phyloP scores from a whole-genome alignment of 2,888 invertebrate genomes.

The Zygothrica quintamaculata region DNA sequence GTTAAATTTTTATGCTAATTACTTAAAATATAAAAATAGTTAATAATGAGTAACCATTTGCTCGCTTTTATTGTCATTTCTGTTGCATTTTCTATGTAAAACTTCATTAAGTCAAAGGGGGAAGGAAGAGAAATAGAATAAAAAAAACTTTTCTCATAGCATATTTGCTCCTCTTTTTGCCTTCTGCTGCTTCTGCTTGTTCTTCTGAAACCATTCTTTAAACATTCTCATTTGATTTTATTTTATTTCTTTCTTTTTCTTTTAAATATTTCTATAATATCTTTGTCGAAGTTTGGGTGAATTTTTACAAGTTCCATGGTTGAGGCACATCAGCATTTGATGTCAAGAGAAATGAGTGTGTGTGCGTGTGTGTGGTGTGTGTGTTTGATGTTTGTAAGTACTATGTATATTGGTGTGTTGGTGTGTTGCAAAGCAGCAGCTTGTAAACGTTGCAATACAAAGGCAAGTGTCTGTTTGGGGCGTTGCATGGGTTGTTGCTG shows the following conservation, averaged over 20 bases:
- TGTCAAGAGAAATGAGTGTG: conserved; percentile 29
- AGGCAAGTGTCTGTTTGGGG: conserved; percentile 74
- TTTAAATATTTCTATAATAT: not conserved
- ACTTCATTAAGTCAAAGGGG: conserved; percentile 7
- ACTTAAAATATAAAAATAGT: not conserved
- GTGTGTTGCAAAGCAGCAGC: conserved; percentile 1
- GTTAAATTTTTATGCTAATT: conserved; percentile 2
- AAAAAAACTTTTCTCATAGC: conserved; percentile 1
- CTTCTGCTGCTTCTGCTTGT: not conserved
- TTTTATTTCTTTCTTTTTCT: not conserved
- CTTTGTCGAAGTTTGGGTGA: not conserved
- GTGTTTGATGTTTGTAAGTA: not conserved
- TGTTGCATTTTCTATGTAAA: conserved; percentile 9
- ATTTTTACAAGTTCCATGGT: conserved; percentile 12
- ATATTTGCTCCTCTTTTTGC: not conserved
- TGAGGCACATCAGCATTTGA: conserved; percentile 24
- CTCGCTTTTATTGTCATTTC: conserved; percentile 7
- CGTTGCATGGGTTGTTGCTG: conserved; percentile 53
- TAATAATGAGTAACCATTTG: conserved; percentile 6
- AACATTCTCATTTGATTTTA: not conserved
- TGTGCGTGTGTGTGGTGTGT: not conserved
- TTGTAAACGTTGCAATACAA: conserved; percentile 41
- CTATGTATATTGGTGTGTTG: conserved; percentile 2
- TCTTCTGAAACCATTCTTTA: too few species aligned
- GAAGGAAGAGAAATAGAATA: too few species aligned